Percentiles rank a stretch among this genome's conserved stretches.
Evolutionary conservation across 2,888 invertebrate species (phyloP).

Genomic region (Tryphoninae sp.): DNA sequence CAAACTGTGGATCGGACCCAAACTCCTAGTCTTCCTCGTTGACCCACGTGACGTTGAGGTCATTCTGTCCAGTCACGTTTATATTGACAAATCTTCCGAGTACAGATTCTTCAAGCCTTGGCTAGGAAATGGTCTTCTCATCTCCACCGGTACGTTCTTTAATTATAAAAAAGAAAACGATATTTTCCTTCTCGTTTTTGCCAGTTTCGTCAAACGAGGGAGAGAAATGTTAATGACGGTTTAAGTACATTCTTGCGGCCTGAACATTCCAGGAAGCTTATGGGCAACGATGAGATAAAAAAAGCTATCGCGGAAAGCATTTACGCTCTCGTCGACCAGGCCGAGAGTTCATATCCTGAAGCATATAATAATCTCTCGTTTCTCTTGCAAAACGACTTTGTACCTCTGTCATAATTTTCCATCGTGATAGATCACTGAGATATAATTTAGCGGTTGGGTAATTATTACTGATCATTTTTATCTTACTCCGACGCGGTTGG

Average conservation of each 20-base stretch:
- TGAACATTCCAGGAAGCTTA: too few species aligned
- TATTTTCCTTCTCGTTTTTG: not conserved
- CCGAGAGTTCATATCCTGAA: not conserved
- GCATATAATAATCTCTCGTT: too few species aligned
- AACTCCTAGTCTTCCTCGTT: constrained; percentile 87
- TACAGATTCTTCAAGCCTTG: constrained; percentile 92
- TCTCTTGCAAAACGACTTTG: too few species aligned
- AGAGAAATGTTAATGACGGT: too few species aligned
- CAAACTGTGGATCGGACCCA: constrained; percentile 90
- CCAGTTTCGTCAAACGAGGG: too few species aligned
- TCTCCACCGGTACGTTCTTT: constrained; percentile 86
- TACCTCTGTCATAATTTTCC: too few species aligned
- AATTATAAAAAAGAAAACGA: not conserved
- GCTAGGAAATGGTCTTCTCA: constrained; percentile 91
- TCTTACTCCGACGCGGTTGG: too few species aligned
- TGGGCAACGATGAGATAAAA: constrained; percentile 1
- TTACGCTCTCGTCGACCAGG: not conserved
- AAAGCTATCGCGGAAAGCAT: constrained; percentile 14
- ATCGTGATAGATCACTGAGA: too few species aligned
- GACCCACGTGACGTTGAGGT: constrained; percentile 91
- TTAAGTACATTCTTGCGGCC: too few species aligned
- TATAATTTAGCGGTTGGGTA: too few species aligned
- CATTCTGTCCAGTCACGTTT: constrained; percentile 89
- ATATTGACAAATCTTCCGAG: constrained; percentile 91
- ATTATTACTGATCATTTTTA: too few species aligned